Conservation (phyloP, 2,113 vertebrate genomes). For the Dicaeum eximium region DNA sequence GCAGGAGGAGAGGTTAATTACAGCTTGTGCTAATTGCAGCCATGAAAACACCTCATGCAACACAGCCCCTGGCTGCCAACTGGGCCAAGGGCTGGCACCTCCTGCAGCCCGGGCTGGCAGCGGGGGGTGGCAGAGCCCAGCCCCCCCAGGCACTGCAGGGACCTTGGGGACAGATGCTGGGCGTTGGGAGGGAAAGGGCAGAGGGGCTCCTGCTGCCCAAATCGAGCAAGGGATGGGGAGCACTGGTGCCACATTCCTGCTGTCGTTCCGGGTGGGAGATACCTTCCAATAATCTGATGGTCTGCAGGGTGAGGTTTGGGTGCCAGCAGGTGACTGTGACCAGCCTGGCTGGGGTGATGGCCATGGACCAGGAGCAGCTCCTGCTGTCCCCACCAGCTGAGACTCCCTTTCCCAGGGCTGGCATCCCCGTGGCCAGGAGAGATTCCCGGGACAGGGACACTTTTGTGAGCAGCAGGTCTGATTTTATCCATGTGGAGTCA, state of each 20-base stretch:
- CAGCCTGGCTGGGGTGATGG: background rate
- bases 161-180: background rate
- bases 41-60: background rate
- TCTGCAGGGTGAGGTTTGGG: background rate
- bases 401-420: background rate
- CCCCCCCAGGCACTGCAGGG: background rate
- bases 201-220: background rate
- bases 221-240: accelerated
- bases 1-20: conserved; percentile 9
- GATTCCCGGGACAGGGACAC: background rate
- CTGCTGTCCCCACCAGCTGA: background rate
- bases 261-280: background rate
- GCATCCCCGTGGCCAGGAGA: background rate
- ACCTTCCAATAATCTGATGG: background rate
- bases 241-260: accelerated
- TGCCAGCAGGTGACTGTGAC: background rate
- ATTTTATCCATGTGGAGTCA: accelerated
- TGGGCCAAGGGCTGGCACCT: background rate
- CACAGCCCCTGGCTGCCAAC: background rate
- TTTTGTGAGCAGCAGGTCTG: background rate
- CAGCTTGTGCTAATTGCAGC: background rate
- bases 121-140: accelerated
- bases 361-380: background rate
- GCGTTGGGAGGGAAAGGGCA: background rate
- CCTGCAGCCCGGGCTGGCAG: background rate